Conservation (phyloP, 1,140 invertebrate genomes). For the Ceratina calcarata region DNA sequence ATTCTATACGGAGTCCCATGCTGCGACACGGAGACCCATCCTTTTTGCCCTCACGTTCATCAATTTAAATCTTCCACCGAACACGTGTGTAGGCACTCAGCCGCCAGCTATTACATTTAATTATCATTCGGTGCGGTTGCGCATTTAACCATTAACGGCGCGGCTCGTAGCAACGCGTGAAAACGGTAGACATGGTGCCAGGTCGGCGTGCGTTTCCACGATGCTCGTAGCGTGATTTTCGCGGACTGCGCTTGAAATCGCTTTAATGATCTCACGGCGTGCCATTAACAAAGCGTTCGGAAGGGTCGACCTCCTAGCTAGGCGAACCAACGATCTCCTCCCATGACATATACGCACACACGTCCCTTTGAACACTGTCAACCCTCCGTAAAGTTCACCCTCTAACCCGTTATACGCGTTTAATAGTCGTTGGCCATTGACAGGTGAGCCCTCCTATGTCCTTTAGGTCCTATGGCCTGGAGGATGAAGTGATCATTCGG, state of each 20-base stretch:
- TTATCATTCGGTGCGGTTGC: not conserved
- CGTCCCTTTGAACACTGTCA: conserved; percentile 15
- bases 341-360: conserved; percentile 4
- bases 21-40: too few relatives aligned
- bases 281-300: conserved; percentile 35
- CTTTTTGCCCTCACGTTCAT: too few relatives aligned
- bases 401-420: not conserved
- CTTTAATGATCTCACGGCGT: conserved; percentile 34
- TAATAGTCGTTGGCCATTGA: too few relatives aligned
- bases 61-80: too few relatives aligned
- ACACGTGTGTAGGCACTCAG: not conserved
- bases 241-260: conserved; percentile 4
- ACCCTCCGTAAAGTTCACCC: conserved; percentile 19
- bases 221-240: conserved; percentile 14
- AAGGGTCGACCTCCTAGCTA: not conserved
- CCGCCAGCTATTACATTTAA: not conserved
- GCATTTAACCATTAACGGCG: not conserved
- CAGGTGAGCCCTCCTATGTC: too few relatives aligned
- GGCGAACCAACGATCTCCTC: not conserved
- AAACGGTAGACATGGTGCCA: not conserved
- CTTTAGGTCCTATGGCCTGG: too few relatives aligned
- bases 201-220: not conserved
- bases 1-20: too few relatives aligned
- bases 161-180: not conserved
- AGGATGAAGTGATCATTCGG: too few relatives aligned